Evolutionary conservation across 2,888 invertebrate genomes (phyloP).

Genomic region (Malachius bipustulatus): DNA sequence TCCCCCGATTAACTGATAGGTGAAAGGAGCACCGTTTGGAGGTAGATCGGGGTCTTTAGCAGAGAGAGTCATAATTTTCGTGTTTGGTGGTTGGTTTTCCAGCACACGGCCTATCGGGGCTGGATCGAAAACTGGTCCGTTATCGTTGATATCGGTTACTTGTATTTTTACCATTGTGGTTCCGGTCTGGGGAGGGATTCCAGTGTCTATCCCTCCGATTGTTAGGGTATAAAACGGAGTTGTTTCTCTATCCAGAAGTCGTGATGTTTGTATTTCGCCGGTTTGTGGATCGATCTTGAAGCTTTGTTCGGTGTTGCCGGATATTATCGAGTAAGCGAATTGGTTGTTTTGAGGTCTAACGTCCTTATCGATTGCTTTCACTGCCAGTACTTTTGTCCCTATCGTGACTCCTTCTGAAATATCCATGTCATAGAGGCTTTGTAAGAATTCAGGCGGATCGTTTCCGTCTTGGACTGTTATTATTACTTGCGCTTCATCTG

Average conservation of each 20-base stretch:
- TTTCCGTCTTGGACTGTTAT: constrained; percentile 92
- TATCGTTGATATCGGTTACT: constrained; percentile 83
- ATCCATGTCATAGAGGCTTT: constrained; percentile 61
- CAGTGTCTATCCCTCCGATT: constrained; percentile 81
- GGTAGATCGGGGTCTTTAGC: constrained; percentile 84
- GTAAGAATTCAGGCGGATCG: constrained; percentile 88
- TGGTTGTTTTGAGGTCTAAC: constrained; percentile 83
- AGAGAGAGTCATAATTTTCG: constrained; percentile 70
- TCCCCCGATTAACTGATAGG: constrained; percentile 67
- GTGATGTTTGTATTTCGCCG: constrained; percentile 70
- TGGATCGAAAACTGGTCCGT: constrained; percentile 73
- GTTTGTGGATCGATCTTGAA: constrained; percentile 81
- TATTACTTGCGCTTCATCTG: constrained; percentile 88
- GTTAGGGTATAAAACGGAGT: constrained; percentile 61
- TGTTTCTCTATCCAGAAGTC: constrained; percentile 69
- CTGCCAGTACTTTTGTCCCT: constrained; percentile 63
- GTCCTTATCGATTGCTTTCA: constrained; percentile 85
- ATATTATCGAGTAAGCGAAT: constrained; percentile 80
- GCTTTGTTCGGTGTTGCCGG: constrained; percentile 68
- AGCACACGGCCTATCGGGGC: constrained; percentile 61
- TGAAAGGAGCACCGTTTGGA: constrained; percentile 84
- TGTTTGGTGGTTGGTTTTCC: constrained; percentile 78
- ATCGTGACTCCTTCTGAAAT: constrained; percentile 68
- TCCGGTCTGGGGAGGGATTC: constrained; percentile 84
- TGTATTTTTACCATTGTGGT: constrained; percentile 71